These are phyloP conservation scores for Ceratina australensis DNA, from an alignment of 1,140 invertebrate genomes.

Conservation along the genomic window DNA sequence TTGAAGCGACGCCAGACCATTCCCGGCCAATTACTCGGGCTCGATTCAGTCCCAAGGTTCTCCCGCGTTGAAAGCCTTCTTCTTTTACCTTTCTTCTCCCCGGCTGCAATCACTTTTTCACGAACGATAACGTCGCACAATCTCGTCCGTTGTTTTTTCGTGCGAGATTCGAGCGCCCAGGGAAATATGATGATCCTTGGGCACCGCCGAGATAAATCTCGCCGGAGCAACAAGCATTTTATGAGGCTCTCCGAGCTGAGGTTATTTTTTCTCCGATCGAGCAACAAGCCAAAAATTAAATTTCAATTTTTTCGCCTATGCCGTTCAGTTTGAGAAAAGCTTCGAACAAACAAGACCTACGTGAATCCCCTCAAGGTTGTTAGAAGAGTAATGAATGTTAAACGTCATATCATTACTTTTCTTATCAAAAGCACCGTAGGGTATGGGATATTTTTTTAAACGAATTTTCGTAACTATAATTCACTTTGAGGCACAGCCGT, in stretches of 20 bases:
- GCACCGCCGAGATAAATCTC: conserved; percentile 48
- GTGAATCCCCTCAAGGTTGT: too few species aligned
- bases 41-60: background rate
- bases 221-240: conserved; percentile 42
- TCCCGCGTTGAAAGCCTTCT: conserved; percentile 47
- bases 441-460: too few species aligned
- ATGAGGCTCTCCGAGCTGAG: conserved; percentile 16
- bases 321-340: too few species aligned
- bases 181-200: conserved; percentile 62
- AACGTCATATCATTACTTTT: too few species aligned
- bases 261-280: background rate
- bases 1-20: conserved; percentile 41
- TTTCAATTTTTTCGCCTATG: background rate
- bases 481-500: too few species aligned
- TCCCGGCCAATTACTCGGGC: conserved; percentile 49
- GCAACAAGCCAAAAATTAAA: background rate
- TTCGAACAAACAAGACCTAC: too few species aligned
- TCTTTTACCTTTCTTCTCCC: background rate
- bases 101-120: conserved; percentile 42
- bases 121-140: conserved; percentile 55
- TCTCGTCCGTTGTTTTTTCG: conserved; percentile 51
- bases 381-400: too few species aligned
- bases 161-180: conserved; percentile 44
- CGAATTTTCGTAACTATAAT: too few species aligned
- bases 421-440: too few species aligned